A percentile compares a stretch with the other conserved stretches of the same genome.
These are phyloP conservation scores for Leiothrix lutea DNA, from an alignment of 2,113 vertebrate species.

Conservation along the genomic window DNA sequence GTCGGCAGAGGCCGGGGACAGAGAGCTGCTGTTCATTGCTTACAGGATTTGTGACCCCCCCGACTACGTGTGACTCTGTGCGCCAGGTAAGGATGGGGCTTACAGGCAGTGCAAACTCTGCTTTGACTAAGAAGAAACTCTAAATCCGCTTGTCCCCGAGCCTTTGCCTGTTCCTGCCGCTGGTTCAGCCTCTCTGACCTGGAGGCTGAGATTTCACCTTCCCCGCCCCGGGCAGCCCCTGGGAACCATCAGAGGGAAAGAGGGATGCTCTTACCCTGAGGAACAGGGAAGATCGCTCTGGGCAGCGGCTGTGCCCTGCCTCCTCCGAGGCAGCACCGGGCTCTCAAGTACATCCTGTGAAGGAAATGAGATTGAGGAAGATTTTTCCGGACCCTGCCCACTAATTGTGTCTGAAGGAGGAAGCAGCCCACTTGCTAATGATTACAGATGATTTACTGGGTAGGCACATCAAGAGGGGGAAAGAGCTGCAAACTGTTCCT, in stretches of 20 bases:
- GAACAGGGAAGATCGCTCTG: background rate
- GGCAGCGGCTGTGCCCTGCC: background rate
- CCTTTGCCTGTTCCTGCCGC: background rate
- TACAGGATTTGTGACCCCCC: background rate
- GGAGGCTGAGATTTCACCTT: background rate
- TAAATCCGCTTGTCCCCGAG: accelerated
- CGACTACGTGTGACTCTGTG: background rate
- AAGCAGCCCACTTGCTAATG: constrained; percentile 43
- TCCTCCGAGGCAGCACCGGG: background rate
- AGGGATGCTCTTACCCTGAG: background rate
- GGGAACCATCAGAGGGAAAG: background rate
- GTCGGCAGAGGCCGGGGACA: accelerated
- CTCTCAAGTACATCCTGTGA: constrained; percentile 8
- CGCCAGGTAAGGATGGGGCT: accelerated
- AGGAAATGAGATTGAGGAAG: constrained; percentile 45
- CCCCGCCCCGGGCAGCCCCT: accelerated
- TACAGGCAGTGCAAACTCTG: background rate
- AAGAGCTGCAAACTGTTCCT: background rate
- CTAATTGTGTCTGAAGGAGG: constrained; percentile 54
- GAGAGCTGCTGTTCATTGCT: background rate
- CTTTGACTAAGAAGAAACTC: background rate
- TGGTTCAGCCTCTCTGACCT: background rate
- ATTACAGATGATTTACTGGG: background rate
- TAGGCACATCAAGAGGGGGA: background rate
- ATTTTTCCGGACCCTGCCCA: constrained; percentile 34